Percentiles rank a stretch among this genome's conserved stretches.
Conservation (phyloP, 2,113 vertebrate genomes). For the Taurulus bubalis region DNA sequence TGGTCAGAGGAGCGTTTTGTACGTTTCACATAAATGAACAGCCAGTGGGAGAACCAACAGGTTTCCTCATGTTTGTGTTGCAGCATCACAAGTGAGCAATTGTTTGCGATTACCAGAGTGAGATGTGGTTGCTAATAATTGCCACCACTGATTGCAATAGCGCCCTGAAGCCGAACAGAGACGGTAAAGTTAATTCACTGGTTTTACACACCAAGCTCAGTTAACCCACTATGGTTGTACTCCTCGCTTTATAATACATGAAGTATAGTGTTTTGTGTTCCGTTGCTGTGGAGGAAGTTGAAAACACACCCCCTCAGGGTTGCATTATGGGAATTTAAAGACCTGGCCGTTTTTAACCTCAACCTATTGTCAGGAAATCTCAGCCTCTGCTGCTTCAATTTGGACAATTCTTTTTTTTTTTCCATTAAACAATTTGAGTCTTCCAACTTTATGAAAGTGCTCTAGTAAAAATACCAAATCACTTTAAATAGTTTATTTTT, state of each 20-base stretch:
- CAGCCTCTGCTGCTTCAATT: background rate
- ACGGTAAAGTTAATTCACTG: background rate
- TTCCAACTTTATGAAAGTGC: background rate
- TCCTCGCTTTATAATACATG: background rate
- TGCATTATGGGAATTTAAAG: background rate
- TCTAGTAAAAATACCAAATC: background rate
- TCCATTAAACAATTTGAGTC: background rate
- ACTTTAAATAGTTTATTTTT: background rate
- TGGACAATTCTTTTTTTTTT: background rate
- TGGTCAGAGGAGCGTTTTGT: no score
- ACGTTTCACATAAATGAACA: background rate
- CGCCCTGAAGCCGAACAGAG: background rate
- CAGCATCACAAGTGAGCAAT: background rate
- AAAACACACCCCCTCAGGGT: background rate
- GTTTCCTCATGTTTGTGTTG: conserved; percentile 2
- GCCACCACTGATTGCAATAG: background rate
- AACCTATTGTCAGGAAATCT: background rate
- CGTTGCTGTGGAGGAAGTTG: background rate
- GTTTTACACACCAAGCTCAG: background rate
- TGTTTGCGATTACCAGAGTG: background rate
- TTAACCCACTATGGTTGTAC: background rate
- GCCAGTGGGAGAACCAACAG: conserved; percentile 15
- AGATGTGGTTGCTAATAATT: background rate
- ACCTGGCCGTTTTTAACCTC: background rate
- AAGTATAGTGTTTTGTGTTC: background rate